Evolutionary conservation across 1,140 invertebrate species (phyloP), one percentile per base, ranked within the genome.

Genomic region (Zaprionus vittiger): DNA sequence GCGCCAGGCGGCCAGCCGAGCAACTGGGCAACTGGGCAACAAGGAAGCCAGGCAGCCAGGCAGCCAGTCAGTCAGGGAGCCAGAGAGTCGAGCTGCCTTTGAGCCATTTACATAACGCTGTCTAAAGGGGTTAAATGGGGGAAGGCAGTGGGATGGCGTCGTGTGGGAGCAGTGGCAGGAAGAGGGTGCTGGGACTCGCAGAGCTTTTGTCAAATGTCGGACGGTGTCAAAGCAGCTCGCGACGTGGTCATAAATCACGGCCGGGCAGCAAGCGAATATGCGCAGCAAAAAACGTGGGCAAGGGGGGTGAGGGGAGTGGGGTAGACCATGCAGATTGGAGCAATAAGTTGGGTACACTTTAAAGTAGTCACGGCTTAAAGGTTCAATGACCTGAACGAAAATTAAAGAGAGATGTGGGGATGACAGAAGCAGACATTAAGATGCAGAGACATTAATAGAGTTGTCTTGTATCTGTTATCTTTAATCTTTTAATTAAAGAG

Each of bases 171-270:
- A 47, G 55, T 24, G 54, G 26, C 38, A 55, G 52, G 41, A 17
- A n/a, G 41, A 47, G 41, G n/a, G 47, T 31, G 68, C 9, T 20
- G 52, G 11, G 24, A 54, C 67, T 60, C 41, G 67, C 78, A 70
- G 65, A 75, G 85, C 85, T 90, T 89, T 90, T 89, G 85, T 89
- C 85, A 90, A 90, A 89, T 84, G 84, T 89, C 81, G 81, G 79
- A 66, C 85, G 85, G 77, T 84, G 85, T 90, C 84, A 89, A 84
- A 90, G 84, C 78, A 79, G 72, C 76, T 80, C 81, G 85, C 81
- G 86, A 63, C 72, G 77, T 77, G 81, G 79, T 76, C 85, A 89
- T 89, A 89, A 89, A 89, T 89, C 85, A 89, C 85, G 65, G 81
- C 41, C 57, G 68, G 64, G 61, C 44, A 49, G 73, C 62, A 67